Percentiles rank a stretch among this genome's conserved stretches.
Evolutionary conservation across 1,140 invertebrate species (phyloP).

Genomic region (Sycophaga agraensis): DNA sequence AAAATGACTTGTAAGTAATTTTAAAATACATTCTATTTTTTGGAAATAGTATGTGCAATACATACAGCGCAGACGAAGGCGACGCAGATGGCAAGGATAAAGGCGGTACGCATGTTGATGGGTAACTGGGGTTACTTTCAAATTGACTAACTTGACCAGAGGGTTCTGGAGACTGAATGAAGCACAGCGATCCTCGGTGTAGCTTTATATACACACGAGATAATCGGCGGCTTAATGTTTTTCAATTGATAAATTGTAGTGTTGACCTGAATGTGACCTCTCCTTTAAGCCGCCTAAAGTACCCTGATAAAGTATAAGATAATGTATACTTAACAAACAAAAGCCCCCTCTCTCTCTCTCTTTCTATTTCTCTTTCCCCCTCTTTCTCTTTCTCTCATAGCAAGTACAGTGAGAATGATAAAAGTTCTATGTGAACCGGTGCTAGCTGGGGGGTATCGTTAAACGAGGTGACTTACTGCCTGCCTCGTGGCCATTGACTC

Average conservation of each 20-base stretch:
- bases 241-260: conserved; percentile 29
- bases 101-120: too few species aligned
- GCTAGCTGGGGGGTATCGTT: too few species aligned
- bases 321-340: conserved; percentile 20
- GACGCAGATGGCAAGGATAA: conserved; percentile 13
- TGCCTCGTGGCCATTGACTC: too few species aligned
- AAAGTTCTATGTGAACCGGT: too few species aligned
- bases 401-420: too few species aligned
- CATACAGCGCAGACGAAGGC: conserved; percentile 3
- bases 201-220: conserved; percentile 20
- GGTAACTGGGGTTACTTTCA: too few species aligned
- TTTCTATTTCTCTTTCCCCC: background rate
- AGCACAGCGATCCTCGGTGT: background rate
- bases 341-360: background rate
- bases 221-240: conserved; percentile 19
- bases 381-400: background rate
- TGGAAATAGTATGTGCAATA: background rate
- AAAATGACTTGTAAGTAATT: too few species aligned
- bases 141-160: too few species aligned
- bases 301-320: conserved; percentile 8
- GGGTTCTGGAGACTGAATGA: conserved; percentile 12
- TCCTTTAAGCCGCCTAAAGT: conserved; percentile 10
- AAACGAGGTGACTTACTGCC: too few species aligned
- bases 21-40: background rate
- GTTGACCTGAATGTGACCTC: conserved; percentile 27